phyloP scores from a whole-genome alignment of 2,113 vertebrate species.

The Chelonoidis abingdonii region DNA sequence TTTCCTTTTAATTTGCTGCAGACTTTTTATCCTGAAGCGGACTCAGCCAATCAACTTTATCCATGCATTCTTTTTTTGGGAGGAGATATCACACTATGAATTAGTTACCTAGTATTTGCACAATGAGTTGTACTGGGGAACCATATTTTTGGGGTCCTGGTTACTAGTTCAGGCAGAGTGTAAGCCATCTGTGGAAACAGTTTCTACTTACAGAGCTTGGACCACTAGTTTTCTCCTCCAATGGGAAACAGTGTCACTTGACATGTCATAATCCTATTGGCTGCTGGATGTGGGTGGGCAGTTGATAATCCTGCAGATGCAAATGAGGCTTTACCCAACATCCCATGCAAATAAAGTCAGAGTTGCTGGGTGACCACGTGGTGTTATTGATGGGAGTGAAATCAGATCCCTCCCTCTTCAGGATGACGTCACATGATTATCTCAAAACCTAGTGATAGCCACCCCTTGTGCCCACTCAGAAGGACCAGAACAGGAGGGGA shows the following conservation, averaged over 20 bases:
- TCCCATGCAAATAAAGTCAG: not conserved
- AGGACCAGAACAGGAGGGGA: not conserved
- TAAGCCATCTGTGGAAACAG: not conserved
- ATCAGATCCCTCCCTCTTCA: not conserved
- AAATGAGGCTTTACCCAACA: slow-evolving; percentile 22
- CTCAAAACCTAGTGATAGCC: slow-evolving; percentile 58
- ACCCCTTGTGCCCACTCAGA: not conserved
- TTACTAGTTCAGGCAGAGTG: not conserved
- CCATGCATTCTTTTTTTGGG: not conserved
- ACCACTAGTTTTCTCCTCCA: slow-evolving; percentile 7
- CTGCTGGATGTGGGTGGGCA: slow-evolving; percentile 5
- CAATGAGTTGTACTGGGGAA: not conserved
- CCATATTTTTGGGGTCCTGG: not conserved
- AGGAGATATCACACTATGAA: not conserved
- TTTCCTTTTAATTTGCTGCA: not conserved
- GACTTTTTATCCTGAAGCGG: not conserved
- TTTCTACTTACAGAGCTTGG: not conserved
- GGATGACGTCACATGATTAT: not conserved
- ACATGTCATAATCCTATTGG: slow-evolving; percentile 20
- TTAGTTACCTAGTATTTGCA: not conserved
- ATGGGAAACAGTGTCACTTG: not conserved
- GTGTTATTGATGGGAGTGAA: not conserved
- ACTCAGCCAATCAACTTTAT: not conserved
- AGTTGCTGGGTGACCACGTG: not conserved
- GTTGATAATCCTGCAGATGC: not conserved